Evolutionary conservation across 2,113 vertebrate genomes (phyloP).

Genomic region (Fulica atra): DNA sequence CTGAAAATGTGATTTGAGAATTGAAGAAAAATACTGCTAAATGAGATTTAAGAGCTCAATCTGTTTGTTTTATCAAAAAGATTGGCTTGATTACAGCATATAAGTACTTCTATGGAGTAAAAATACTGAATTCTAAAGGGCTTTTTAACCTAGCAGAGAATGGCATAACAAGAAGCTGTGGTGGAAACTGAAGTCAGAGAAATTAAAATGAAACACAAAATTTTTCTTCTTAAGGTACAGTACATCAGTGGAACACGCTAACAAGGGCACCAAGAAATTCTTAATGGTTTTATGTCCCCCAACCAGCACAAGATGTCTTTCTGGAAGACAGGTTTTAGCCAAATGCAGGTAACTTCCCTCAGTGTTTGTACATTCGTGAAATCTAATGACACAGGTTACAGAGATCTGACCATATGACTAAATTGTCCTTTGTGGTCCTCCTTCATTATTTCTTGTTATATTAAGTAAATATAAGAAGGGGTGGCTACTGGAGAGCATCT

Average conservation of each 20-base stretch:
- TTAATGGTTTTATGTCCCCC: neutral
- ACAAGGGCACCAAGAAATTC: neutral
- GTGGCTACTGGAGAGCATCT: neutral
- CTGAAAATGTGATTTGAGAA: slow-evolving; percentile 38
- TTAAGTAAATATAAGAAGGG: neutral
- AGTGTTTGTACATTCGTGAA: neutral
- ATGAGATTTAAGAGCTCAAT: slow-evolving; percentile 40
- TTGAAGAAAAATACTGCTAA: slow-evolving; percentile 37
- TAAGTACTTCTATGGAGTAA: neutral
- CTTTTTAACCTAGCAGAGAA: slow-evolving; percentile 16
- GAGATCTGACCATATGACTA: neutral
- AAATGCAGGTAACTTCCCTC: neutral
- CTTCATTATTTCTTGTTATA: neutral
- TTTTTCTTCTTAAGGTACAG: slow-evolving; percentile 25
- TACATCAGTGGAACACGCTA: neutral
- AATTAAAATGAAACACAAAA: neutral
- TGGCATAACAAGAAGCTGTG: neutral
- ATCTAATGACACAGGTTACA: neutral
- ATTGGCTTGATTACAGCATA: slow-evolving; percentile 41
- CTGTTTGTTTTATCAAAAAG: slow-evolving; percentile 51
- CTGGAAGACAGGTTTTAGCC: neutral
- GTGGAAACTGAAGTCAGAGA: neutral
- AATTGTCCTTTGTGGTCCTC: neutral
- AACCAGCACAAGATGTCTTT: neutral
- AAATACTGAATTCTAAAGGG: slow-evolving; percentile 23